A percentile compares a stretch with the other conserved stretches of the same genome.
phyloP scores from a whole-genome alignment of 1,140 invertebrate species.

The Eubasilissa regina region DNA sequence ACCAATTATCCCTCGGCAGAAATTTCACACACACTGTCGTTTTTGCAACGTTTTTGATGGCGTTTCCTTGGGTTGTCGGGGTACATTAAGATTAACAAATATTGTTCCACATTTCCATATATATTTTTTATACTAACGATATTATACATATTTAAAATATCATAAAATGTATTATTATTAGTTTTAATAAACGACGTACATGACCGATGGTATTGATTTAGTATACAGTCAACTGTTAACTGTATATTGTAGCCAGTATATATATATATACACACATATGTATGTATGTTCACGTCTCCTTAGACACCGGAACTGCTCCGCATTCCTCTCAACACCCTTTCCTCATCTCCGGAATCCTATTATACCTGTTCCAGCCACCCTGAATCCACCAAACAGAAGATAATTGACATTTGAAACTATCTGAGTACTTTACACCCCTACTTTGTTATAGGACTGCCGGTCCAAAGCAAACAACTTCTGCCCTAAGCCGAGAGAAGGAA shows the following conservation, averaged over 20 bases:
- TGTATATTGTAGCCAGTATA: not conserved
- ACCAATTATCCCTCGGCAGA: too few species aligned
- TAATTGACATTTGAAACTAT: conserved; percentile 34
- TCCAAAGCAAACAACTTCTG: not conserved
- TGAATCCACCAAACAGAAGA: conserved; percentile 7
- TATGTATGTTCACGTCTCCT: not conserved
- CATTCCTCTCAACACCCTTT: not conserved
- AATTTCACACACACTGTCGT: too few species aligned
- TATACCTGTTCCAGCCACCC: conserved; percentile 13
- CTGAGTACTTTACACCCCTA: not conserved
- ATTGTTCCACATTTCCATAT: too few species aligned
- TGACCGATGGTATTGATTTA: too few species aligned
- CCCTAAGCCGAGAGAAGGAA: not conserved
- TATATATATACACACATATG: not conserved
- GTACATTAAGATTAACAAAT: too few species aligned
- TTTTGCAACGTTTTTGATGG: too few species aligned
- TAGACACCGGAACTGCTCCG: not conserved
- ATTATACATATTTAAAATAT: too few species aligned
- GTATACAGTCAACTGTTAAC: too few species aligned
- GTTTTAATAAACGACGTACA: too few species aligned
- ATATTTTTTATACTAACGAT: too few species aligned
- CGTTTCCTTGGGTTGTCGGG: too few species aligned
- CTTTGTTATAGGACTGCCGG: not conserved
- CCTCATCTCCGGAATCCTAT: not conserved
- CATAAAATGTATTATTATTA: too few species aligned